Evolutionary conservation across 2,888 invertebrate species (phyloP).

Genomic region (Fragum whitleyi): DNA sequence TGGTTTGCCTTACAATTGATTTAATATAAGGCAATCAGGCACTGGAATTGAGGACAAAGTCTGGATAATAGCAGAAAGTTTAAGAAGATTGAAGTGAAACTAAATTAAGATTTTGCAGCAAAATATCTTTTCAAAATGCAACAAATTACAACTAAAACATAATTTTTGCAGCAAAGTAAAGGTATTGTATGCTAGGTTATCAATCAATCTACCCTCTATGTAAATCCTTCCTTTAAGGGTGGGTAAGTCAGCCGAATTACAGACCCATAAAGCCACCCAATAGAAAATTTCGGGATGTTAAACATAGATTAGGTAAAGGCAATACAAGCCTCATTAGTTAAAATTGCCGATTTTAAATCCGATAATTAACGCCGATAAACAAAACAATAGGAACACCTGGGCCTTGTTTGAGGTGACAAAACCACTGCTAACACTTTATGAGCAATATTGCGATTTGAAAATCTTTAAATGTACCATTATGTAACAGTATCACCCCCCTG

Average conservation of each 20-base stretch:
- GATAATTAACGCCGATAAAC: constrained; percentile 17
- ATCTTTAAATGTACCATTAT: too few relatives aligned
- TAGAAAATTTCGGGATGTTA: constrained; percentile 12
- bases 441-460: neutral
- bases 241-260: constrained; percentile 2
- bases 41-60: too few relatives aligned
- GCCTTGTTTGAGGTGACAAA: constrained; percentile 33
- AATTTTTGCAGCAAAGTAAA: too few relatives aligned
- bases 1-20: too few relatives aligned
- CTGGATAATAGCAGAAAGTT: too few relatives aligned
- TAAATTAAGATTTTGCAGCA: too few relatives aligned
- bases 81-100: too few relatives aligned
- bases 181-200: neutral
- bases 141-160: too few relatives aligned
- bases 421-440: neutral
- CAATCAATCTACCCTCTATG: neutral
- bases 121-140: too few relatives aligned
- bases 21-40: too few relatives aligned
- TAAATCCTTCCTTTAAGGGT: constrained; percentile 12
- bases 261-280: constrained; percentile 14
- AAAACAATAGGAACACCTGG: constrained; percentile 58
- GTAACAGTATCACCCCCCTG: too few relatives aligned
- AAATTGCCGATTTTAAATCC: neutral
- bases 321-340: constrained; percentile 26
- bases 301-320: constrained; percentile 21